Conservation (phyloP, 2,797 vertebrate species). For the Sebastes elongatus region DNA sequence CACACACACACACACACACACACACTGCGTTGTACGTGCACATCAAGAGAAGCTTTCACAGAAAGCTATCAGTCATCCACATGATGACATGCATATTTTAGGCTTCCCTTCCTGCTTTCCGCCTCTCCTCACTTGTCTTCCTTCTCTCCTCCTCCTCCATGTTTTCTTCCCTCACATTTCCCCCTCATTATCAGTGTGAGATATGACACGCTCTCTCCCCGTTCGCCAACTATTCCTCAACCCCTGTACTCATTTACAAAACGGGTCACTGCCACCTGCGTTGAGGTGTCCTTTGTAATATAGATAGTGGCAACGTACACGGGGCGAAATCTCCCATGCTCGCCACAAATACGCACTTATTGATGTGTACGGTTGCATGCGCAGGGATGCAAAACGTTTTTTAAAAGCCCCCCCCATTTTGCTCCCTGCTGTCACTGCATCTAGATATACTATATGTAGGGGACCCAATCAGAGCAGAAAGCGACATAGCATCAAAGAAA, state of each 20-base stretch:
- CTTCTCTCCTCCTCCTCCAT: slow-evolving; percentile 46
- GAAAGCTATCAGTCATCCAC: slow-evolving; percentile 74
- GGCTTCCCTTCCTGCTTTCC: slow-evolving; percentile 45
- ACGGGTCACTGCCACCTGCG: slow-evolving; percentile 42
- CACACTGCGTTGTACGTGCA: slow-evolving; percentile 9
- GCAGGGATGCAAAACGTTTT: slow-evolving; percentile 29
- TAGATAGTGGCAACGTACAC: neutral
- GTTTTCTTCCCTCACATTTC: slow-evolving; percentile 45
- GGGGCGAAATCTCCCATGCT: slow-evolving; percentile 1
- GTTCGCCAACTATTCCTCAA: slow-evolving; percentile 54
- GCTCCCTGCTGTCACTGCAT: slow-evolving; percentile 42
- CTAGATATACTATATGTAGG: slow-evolving; percentile 4
- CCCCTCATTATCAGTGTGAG: slow-evolving; percentile 51
- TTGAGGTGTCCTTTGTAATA: slow-evolving; percentile 49
- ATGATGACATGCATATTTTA: slow-evolving; percentile 76
- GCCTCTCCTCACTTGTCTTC: slow-evolving; percentile 42
- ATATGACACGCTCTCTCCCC: slow-evolving; percentile 46
- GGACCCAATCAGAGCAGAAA: slow-evolving; percentile 21
- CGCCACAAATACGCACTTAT: slow-evolving; percentile 13
- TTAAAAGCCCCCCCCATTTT: slow-evolving; percentile 15
- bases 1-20: slow-evolving; percentile 30
- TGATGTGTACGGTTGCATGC: slow-evolving; percentile 18
- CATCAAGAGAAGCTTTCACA: slow-evolving; percentile 66
- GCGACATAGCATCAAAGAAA: slow-evolving; percentile 38
- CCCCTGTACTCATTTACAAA: slow-evolving; percentile 54